Conservation (phyloP, 2,113 vertebrate species). For the Hucho hucho region DNA sequence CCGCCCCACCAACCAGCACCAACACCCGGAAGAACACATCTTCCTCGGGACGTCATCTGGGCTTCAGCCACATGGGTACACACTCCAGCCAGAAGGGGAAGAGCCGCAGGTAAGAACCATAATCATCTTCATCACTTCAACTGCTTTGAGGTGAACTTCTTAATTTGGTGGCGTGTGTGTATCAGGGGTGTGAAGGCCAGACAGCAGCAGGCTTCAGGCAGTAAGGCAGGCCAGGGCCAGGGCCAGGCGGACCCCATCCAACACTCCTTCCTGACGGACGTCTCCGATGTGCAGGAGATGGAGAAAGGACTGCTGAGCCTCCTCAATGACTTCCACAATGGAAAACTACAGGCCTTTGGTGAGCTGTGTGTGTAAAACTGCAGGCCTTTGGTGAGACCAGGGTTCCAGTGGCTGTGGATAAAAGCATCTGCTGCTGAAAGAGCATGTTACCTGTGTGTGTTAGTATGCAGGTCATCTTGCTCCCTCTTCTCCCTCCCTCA, state of each 20-base stretch:
- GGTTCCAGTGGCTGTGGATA: not conserved
- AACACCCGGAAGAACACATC: slow-evolving; percentile 74
- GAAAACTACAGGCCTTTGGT: slow-evolving; percentile 97
- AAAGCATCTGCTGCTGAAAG: too few species aligned
- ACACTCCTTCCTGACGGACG: slow-evolving; percentile 96
- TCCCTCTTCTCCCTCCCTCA: too few species aligned
- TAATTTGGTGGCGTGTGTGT: not conserved
- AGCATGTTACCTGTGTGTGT: too few species aligned
- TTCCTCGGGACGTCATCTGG: slow-evolving; percentile 62
- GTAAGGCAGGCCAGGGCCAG: slow-evolving; percentile 72
- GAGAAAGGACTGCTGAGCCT: slow-evolving; percentile 94
- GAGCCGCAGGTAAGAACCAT: slow-evolving; percentile 78
- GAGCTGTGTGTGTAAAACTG: slow-evolving; percentile 17
- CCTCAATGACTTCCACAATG: slow-evolving; percentile 97
- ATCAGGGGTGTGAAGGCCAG: slow-evolving; percentile 81
- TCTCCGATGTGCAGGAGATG: slow-evolving; percentile 98
- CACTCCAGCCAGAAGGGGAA: slow-evolving; percentile 83
- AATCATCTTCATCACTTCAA: not conserved
- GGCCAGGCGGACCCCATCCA: slow-evolving; percentile 82
- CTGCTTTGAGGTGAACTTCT: not conserved
- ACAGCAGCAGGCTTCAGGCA: slow-evolving; percentile 54
- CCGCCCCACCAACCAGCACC: slow-evolving; percentile 67
- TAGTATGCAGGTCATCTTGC: too few species aligned
- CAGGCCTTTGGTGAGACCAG: not conserved
- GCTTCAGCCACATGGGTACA: slow-evolving; percentile 75